Base-by-base conservation (phyloP, 2,797 vertebrate species). In the Phyllotis vaccarum region DNA sequence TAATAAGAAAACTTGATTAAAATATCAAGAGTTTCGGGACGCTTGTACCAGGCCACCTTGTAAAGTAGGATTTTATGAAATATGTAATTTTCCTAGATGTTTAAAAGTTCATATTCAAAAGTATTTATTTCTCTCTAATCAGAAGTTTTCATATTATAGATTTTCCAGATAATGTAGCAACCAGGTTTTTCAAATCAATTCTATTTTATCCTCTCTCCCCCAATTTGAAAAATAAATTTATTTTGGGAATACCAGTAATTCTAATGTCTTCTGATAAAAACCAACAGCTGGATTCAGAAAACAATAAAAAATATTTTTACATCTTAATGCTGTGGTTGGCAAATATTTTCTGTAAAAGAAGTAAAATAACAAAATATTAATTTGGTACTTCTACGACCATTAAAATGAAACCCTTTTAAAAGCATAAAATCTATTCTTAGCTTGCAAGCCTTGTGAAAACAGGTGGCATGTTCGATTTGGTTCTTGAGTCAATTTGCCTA, bases 1-100 rank as follows among this genome's bases (percentile, higher is more conserved):
- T 97, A 96, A 95, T 93, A 89, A 78, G 90, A 76, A 96, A 97
- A 94, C 75, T 96, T 91, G 29, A 89, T 81, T 93, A 94, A 91
- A 91, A 88, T 52, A 62, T 5, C 19, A 37, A 79, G 29, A 54
- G 64, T 95, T 95, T 91, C n/a, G 24, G 86, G 24, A 85, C 43
- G 10, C 17, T 86, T 27, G 74, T 40, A 34, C 52, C 31, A 43
- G 74, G 91, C 90, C 88, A 82, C 43, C 68, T 94, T 94, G 56
- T 74, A 62, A n/a, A 64, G 34, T 46, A 89, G 89, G 56, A 86
- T 64, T 86, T 76, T 66, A 87, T 86, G 80, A 94, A 96, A 80
- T 85, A 49, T 11, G 0, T 81, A 89, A 82, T 89, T 96, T 93
- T 72, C 43, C 56, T 58, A 10, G 4, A 70, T 86, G 22, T 90